Evolutionary conservation across 2,888 invertebrate species (phyloP).

Genomic region (Sympetrum striolatum): DNA sequence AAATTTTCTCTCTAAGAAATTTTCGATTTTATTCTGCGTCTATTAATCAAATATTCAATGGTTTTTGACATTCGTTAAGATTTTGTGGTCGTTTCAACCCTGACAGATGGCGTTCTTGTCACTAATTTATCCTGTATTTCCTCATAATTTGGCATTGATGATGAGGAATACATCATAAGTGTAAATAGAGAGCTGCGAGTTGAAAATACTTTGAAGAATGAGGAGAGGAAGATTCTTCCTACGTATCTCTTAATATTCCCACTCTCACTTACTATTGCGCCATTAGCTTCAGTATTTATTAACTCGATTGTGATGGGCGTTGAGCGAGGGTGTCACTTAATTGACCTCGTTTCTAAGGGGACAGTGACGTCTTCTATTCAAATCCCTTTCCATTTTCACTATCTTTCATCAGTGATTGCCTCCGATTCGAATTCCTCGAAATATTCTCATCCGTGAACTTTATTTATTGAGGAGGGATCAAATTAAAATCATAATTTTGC

Average conservation of each 20-base stretch:
- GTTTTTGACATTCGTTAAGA: too few relatives aligned
- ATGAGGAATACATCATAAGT: neutral
- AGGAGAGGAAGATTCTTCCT: neutral
- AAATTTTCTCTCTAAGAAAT: too few relatives aligned
- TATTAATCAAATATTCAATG: too few relatives aligned
- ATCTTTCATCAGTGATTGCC: neutral
- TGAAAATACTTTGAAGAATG: neutral
- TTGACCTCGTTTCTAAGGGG: constrained; percentile 4
- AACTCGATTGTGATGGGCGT: neutral
- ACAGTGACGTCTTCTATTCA: constrained; percentile 10
- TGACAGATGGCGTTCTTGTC: neutral
- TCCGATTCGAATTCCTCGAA: neutral
- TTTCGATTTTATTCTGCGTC: too few relatives aligned
- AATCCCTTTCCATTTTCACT: neutral
- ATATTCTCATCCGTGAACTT: neutral
- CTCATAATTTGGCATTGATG: neutral
- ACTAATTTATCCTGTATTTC: neutral
- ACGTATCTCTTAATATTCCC: neutral
- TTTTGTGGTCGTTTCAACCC: neutral
- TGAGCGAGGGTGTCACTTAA: constrained; percentile 6
- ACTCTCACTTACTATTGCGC: neutral
- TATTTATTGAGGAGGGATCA: neutral
- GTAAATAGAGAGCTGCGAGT: neutral
- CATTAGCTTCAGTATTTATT: neutral
- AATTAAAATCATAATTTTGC: too few relatives aligned